phyloP scores from a whole-genome alignment of 2,888 invertebrate species.

The Parnassius smintheus region DNA sequence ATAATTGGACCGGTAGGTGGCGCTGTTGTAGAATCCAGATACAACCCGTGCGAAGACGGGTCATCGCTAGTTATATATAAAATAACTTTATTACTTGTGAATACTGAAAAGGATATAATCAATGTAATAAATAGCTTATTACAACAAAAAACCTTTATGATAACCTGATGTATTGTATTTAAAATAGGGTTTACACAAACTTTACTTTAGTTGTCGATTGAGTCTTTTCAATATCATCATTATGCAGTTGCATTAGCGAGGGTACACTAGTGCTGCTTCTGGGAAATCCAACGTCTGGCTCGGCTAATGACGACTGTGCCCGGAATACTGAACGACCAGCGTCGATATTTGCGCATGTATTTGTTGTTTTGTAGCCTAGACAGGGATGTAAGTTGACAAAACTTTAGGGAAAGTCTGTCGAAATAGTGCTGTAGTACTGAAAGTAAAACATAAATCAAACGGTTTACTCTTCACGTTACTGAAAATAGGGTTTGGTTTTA shows the following conservation, averaged over 20 bases:
- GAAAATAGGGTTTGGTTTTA: constrained; percentile 72
- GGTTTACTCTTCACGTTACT: constrained; percentile 61
- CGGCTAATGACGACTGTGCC: constrained; percentile 70
- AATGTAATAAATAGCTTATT: too few relatives aligned
- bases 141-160: too few relatives aligned
- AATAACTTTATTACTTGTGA: too few relatives aligned
- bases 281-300: constrained; percentile 71
- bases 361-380: constrained; percentile 14
- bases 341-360: constrained; percentile 25
- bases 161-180: too few relatives aligned
- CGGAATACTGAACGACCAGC: constrained; percentile 66
- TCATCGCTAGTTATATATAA: too few relatives aligned
- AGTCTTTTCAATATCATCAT: constrained; percentile 60
- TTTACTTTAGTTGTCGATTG: constrained; percentile 49
- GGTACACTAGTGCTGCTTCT: constrained; percentile 60
- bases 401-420: constrained; percentile 3
- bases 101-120: too few relatives aligned
- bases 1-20: too few relatives aligned
- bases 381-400: constrained; percentile 29
- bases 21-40: too few relatives aligned
- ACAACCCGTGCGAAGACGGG: too few relatives aligned
- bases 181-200: not conserved
- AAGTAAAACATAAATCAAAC: constrained; percentile 60
- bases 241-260: constrained; percentile 59
- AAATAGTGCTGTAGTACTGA: constrained; percentile 34